Evolutionary conservation across 2,797 vertebrate genomes (phyloP).

Genomic region (Aulostomus chinensis): DNA sequence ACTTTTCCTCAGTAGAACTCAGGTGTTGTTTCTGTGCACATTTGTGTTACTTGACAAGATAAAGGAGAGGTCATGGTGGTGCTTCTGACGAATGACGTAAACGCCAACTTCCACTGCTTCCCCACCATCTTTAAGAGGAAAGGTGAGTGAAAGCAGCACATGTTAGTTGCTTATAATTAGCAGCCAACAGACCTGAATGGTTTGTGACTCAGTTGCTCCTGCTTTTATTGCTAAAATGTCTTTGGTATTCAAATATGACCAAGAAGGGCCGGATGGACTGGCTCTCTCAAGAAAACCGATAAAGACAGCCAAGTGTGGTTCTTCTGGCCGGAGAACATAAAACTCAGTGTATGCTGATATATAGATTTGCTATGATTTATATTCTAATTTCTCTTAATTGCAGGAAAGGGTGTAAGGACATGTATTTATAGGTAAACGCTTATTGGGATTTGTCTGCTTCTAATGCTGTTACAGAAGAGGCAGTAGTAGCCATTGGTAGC

Average conservation of each 20-base stretch:
- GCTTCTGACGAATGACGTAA: conserved; percentile 74
- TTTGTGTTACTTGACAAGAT: conserved; percentile 9
- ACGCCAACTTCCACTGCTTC: conserved; percentile 75
- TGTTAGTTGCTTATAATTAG: neutral
- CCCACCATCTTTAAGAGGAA: conserved; percentile 83
- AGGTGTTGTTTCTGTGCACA: no score
- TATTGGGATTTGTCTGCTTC: neutral
- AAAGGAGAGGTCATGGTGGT: conserved; percentile 78
- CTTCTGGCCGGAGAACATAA: conserved; percentile 14
- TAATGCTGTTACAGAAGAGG: conserved; percentile 41
- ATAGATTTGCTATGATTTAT: conserved; percentile 15
- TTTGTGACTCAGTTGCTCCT: no score
- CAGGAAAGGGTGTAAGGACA: no score
- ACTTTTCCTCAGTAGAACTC: no score
- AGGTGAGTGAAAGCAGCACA: conserved; percentile 78
- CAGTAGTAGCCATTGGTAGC: conserved; percentile 34
- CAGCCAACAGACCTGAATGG: conserved; percentile 4
- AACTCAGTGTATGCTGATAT: conserved; percentile 8
- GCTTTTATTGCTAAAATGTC: no score
- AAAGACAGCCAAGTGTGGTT: conserved; percentile 33
- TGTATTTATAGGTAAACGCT: no score
- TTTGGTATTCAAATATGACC: no score
- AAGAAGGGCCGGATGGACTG: conserved; percentile 3
- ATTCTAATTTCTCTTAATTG: neutral
- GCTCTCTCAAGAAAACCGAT: conserved; percentile 5